These are phyloP conservation scores for Drosophila testacea DNA, from an alignment of 2,888 invertebrate genomes.

Conservation along the genomic window DNA sequence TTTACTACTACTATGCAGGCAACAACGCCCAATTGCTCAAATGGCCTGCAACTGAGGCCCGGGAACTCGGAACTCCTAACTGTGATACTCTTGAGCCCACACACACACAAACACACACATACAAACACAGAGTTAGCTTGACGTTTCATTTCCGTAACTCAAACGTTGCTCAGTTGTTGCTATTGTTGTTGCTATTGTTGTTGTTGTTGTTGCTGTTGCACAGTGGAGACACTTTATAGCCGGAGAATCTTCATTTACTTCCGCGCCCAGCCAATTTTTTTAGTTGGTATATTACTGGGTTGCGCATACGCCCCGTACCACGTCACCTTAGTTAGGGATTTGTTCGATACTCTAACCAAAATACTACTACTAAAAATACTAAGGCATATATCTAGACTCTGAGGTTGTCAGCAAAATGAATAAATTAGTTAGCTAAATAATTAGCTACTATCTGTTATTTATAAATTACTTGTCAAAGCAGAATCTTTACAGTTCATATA, in stretches of 20 bases:
- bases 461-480: no score
- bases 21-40: conserved; percentile 61
- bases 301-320: conserved; percentile 52
- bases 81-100: conserved; percentile 44
- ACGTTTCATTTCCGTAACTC: conserved; percentile 82
- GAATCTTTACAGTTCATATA: no score
- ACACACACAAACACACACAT: conserved; percentile 22
- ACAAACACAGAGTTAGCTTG: conserved; percentile 37
- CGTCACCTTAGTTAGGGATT: background rate
- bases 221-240: conserved; percentile 71
- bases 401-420: no score
- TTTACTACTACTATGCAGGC: conserved; percentile 27
- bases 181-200: conserved; percentile 29
- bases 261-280: conserved; percentile 64
- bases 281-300: conserved; percentile 14
- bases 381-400: no score
- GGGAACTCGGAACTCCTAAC: conserved; percentile 26
- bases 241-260: conserved; percentile 77
- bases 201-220: conserved; percentile 35
- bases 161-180: conserved; percentile 63
- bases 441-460: no score
- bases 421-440: no score
- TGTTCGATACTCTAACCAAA: background rate
- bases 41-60: conserved; percentile 52
- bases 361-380: background rate